Evolutionary conservation across 2,888 invertebrate species (phyloP), one percentile per base, ranked within the genome.

Genomic region (Apocheima hispidaria): DNA sequence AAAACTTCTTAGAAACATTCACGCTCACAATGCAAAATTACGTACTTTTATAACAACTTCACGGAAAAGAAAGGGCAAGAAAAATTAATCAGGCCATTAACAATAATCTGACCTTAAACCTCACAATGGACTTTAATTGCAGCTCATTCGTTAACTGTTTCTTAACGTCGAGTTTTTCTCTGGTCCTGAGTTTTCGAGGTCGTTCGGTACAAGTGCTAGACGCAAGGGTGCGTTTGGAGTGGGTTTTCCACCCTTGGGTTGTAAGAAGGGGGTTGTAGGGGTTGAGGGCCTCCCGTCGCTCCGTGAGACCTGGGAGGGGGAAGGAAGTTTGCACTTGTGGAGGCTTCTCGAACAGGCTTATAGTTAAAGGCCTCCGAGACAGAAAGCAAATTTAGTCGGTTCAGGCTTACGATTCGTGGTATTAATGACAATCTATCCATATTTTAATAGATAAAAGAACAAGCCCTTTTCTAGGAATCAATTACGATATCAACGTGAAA

Each of bases 161-260:
- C 58, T 63, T 61, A 57, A 50, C 23, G 49, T 57, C 21, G 38
- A 60, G 53, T 66, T 69, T 63, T 68, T 68, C 68, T 68, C 70
- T 60, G 73, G 78, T 75, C 77, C 79, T 74, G 80, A 85, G 79
- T 87, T 88, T 86, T 87, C 82, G 86, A 86, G 88, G 88, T 85
- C 88, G 84, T 70, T 74, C 72, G 69, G 74, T 78, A 79, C 79
- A 80, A 82, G 81, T 76, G 84, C 87, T 84, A 88, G 87, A 86
- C 87, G 84, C 77, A 77, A 69, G 73, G 58, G 69, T 64, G 66
- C 72, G 69, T 65, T 53, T 66, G 65, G 63, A 52, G 61, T 65
- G 60, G 53, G 44, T 16, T 36, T 30, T 9, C 51, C 51, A 16
- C 40, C 40, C 51, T 28, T 28, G 51, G 40, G 51, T 4, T 20